Evolutionary conservation across 2,113 vertebrate genomes (phyloP).

Genomic region (Anas platyrhynchos): DNA sequence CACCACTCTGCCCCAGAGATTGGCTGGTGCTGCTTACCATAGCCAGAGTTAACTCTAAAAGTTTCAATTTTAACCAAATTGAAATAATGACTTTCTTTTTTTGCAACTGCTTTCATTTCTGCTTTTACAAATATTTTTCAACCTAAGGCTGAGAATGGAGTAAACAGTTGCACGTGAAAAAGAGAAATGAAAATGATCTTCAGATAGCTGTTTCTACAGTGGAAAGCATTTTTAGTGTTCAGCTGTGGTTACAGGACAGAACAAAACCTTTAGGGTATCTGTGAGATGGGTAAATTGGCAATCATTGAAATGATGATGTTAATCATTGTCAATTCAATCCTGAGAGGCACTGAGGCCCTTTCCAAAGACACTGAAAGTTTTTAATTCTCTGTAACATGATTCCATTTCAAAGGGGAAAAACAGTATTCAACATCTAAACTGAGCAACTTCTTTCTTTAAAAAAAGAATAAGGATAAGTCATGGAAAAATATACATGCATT

Average conservation of each 20-base stretch:
- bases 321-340: conserved; percentile 15
- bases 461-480: neutral
- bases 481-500: neutral
- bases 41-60: neutral
- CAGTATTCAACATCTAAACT: neutral
- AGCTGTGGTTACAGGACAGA: neutral
- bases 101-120: conserved; percentile 15
- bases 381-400: conserved; percentile 23
- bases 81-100: neutral
- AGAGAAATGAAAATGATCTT: conserved; percentile 29
- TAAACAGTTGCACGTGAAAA: conserved; percentile 17
- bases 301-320: neutral
- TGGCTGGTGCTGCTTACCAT: neutral
- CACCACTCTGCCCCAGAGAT: neutral
- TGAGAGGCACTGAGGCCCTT: neutral
- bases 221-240: neutral
- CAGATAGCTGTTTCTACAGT: neutral
- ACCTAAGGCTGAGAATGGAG: neutral
- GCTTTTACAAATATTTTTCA: neutral
- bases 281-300: neutral
- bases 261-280: conserved; percentile 2
- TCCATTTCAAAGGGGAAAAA: neutral
- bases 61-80: neutral
- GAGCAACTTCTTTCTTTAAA: neutral
- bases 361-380: conserved; percentile 1